Evolutionary conservation across 2,113 vertebrate genomes (phyloP).

Genomic region (Petaurus breviceps): DNA sequence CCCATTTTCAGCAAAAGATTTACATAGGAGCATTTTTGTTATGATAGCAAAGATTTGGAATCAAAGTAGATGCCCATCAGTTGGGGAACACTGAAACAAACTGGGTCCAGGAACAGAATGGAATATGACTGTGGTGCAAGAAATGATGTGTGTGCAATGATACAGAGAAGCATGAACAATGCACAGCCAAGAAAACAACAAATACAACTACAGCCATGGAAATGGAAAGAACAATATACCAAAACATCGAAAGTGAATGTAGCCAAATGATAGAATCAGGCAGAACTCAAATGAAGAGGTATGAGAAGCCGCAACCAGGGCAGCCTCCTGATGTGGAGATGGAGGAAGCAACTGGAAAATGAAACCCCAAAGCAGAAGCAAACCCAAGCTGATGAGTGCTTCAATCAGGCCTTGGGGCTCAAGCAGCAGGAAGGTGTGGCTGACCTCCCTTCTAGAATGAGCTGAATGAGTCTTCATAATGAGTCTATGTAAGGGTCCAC

Average conservation of each 20-base stretch:
- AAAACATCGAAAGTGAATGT: not conserved
- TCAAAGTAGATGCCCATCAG: not conserved
- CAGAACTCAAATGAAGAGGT: not conserved
- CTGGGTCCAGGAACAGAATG: not conserved
- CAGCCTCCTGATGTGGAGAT: not conserved
- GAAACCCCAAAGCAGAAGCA: not conserved
- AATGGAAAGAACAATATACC: not conserved
- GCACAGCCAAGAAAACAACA: not conserved
- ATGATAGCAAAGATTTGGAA: not conserved
- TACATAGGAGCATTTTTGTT: not conserved
- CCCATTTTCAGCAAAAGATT: not conserved
- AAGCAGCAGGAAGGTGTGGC: not conserved
- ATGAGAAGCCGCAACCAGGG: not conserved
- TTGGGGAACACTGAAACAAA: too few relatives aligned
- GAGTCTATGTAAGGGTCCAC: too few relatives aligned
- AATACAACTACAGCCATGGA: not conserved
- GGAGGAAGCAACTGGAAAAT: not conserved
- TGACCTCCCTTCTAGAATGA: not conserved
- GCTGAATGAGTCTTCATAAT: too few relatives aligned
- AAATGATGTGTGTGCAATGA: not conserved
- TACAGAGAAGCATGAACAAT: not conserved
- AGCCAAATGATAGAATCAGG: not conserved
- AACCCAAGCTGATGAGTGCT: not conserved
- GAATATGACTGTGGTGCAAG: not conserved
- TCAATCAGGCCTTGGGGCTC: not conserved